Conservation (phyloP, 1,140 invertebrate species). For the Fopius arisanus region DNA sequence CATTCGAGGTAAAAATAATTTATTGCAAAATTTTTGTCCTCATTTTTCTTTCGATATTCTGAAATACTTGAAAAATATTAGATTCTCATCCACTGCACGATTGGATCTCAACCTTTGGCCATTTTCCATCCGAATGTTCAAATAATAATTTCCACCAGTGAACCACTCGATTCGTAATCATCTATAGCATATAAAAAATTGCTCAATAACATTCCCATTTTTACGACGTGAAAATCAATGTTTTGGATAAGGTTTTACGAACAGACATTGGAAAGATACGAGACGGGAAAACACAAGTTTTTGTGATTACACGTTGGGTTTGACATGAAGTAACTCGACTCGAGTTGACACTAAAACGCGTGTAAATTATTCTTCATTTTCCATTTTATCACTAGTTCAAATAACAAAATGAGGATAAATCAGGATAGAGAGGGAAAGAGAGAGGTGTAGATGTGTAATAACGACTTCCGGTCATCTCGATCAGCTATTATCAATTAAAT, state of each 20-base stretch:
- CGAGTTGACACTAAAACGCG: background rate
- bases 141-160: too few species aligned
- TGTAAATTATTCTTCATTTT: slow-evolving; percentile 9
- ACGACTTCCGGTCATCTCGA: background rate
- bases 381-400: background rate
- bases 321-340: slow-evolving; percentile 9
- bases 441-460: background rate
- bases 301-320: slow-evolving; percentile 4
- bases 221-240: slow-evolving; percentile 10
- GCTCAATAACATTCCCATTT: background rate
- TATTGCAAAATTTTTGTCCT: background rate
- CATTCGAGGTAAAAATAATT: background rate
- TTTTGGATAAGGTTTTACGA: slow-evolving; percentile 8
- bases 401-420: background rate
- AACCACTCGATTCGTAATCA: background rate
- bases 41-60: background rate
- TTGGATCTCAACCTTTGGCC: too few species aligned
- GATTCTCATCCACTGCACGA: background rate
- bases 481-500: background rate
- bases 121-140: background rate
- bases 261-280: slow-evolving; percentile 5
- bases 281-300: slow-evolving; percentile 9
- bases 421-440: too few species aligned
- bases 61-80: too few species aligned
- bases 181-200: background rate